A percentile compares a stretch with the other conserved stretches of the same genome.
These are phyloP conservation scores for Vireo altiloquus DNA, from an alignment of 2,113 vertebrate genomes.

Conservation along the genomic window DNA sequence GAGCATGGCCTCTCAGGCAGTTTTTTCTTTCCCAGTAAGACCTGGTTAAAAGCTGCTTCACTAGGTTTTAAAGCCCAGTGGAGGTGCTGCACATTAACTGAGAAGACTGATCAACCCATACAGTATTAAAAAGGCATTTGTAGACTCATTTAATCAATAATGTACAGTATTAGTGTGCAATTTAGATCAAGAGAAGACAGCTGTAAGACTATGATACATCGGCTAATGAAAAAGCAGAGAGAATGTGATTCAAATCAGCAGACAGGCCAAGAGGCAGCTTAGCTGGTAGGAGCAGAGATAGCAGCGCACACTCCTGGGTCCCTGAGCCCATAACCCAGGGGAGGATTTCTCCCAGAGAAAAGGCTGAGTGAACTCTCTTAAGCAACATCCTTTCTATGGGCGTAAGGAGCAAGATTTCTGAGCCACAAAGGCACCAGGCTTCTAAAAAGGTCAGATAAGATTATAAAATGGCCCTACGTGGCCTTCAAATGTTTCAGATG, in stretches of 20 bases:
- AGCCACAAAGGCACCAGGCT: background rate
- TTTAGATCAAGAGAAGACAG: conserved; percentile 29
- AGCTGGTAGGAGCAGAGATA: background rate
- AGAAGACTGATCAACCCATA: conserved; percentile 57
- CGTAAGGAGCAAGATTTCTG: background rate
- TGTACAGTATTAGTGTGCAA: conserved; percentile 51
- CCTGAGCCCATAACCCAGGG: background rate
- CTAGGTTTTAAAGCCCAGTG: conserved; percentile 35
- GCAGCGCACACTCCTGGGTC: background rate
- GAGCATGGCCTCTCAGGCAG: background rate
- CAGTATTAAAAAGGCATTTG: conserved; percentile 64
- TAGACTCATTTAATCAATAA: conserved; percentile 68
- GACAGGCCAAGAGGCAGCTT: background rate
- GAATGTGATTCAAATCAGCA: background rate
- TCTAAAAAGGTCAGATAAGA: background rate
- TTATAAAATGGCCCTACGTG: background rate
- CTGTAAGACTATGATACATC: conserved; percentile 34
- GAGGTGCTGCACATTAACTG: conserved; percentile 30
- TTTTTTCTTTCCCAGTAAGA: background rate
- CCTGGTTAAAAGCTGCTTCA: conserved; percentile 24
- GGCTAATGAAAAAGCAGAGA: conserved; percentile 30
- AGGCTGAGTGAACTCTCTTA: background rate
- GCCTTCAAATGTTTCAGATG: background rate
- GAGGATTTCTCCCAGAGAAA: background rate
- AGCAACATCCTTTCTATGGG: background rate